Evolutionary conservation across 2,888 invertebrate species (phyloP).

Genomic region (Cheiracanthium punctorium): DNA sequence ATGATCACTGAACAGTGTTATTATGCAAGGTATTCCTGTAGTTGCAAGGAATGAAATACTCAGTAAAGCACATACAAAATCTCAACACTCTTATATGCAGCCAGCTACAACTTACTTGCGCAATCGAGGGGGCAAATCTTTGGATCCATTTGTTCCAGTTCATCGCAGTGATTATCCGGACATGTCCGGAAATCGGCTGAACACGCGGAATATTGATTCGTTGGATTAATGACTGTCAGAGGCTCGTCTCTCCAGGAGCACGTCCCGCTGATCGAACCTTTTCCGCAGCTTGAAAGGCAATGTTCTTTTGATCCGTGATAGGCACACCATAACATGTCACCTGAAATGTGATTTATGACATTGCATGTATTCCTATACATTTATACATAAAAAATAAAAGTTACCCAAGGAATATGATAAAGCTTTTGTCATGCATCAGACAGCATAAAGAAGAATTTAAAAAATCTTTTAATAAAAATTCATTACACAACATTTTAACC

Average conservation of each 20-base stretch:
- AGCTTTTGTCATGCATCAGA: too few species aligned
- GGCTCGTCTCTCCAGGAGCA: constrained; percentile 53
- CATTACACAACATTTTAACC: too few species aligned
- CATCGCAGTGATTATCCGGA: constrained; percentile 84
- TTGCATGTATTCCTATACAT: too few species aligned
- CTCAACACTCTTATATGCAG: background rate
- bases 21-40: too few species aligned
- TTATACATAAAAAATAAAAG: too few species aligned
- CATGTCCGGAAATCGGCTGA: constrained; percentile 81
- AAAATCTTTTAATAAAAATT: too few species aligned
- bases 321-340: constrained; percentile 27
- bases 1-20: too few species aligned
- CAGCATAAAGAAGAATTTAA: too few species aligned
- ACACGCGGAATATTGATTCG: constrained; percentile 79
- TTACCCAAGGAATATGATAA: too few species aligned
- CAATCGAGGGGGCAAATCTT: constrained; percentile 87
- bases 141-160: constrained; percentile 80
- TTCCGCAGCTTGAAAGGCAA: constrained; percentile 37
- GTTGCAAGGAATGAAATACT: background rate
- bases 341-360: too few species aligned
- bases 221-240: background rate
- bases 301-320: background rate
- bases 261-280: constrained; percentile 18
- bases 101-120: constrained; percentile 77
- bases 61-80: background rate